A percentile compares a stretch with the other conserved stretches of the same genome.
phyloP scores from a whole-genome alignment of 2,797 vertebrate species.

The Scolopax rusticola region DNA sequence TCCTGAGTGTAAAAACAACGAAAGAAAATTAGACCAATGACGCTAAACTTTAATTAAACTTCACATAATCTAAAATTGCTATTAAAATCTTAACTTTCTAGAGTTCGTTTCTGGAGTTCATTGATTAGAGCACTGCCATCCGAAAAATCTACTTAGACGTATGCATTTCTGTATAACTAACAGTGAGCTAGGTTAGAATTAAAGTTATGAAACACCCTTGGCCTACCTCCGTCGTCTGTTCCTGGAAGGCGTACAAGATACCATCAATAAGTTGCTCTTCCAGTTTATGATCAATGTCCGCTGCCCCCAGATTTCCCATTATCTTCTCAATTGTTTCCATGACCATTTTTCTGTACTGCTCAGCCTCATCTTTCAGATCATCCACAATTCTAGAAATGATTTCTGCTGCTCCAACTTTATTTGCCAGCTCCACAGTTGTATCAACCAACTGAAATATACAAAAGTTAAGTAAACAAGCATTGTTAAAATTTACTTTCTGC shows the following conservation, averaged over 20 bases:
- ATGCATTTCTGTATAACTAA: background rate
- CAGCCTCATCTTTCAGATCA: conserved; percentile 98
- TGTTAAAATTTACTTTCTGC: background rate
- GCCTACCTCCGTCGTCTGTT: conserved; percentile 96
- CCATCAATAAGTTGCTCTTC: conserved; percentile 99
- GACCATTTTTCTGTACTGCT: conserved; percentile 99
- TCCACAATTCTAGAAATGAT: conserved; percentile 99
- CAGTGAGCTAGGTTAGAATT: background rate
- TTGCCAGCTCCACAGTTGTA: conserved; percentile 98
- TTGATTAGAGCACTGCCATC: background rate
- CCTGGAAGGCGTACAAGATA: conserved; percentile 98
- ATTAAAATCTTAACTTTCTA: background rate
- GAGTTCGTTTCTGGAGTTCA: background rate
- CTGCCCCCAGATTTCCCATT: conserved; percentile 98
- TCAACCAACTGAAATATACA: conserved; percentile 89
- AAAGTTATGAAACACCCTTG: background rate
- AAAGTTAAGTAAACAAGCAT: background rate
- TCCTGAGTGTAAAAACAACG: conserved; percentile 81
- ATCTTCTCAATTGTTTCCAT: conserved; percentile 99
- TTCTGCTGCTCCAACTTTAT: conserved; percentile 99
- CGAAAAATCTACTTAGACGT: background rate
- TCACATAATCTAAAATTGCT: background rate
- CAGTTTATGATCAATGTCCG: conserved; percentile 98
- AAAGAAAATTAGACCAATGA: background rate
- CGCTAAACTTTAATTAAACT: background rate